Percentiles rank a stretch among this genome's conserved stretches.
These are phyloP conservation scores for Tetramorium simillimum DNA, from an alignment of 1,140 invertebrate species.

Conservation along the genomic window DNA sequence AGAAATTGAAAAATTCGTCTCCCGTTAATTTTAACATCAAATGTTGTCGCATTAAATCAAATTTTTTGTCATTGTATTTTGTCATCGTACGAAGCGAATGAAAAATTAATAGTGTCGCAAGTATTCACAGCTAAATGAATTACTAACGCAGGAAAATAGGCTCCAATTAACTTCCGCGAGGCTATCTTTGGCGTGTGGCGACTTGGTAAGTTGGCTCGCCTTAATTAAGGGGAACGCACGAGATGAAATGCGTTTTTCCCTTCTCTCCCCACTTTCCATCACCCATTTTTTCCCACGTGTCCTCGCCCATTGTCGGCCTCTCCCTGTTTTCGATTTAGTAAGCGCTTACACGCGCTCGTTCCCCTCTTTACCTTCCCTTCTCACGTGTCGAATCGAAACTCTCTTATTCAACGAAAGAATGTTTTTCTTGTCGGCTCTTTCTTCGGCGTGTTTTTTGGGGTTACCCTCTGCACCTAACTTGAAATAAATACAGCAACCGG, in stretches of 20 bases:
- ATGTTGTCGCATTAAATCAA: not conserved
- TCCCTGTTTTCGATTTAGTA: constrained; percentile 60
- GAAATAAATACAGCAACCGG: constrained; percentile 57
- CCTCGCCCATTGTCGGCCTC: constrained; percentile 10
- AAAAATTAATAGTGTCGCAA: not conserved
- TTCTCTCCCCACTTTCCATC: constrained; percentile 30
- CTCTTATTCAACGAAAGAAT: constrained; percentile 63
- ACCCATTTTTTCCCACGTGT: not conserved
- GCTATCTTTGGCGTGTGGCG: not conserved
- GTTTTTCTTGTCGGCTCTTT: constrained; percentile 27
- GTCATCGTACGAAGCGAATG: not conserved
- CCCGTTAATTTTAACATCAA: constrained; percentile 58
- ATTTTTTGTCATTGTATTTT: not conserved
- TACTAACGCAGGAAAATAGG: not conserved
- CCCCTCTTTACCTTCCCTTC: not conserved
- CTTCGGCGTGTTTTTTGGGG: not conserved
- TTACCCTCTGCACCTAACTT: constrained; percentile 11
- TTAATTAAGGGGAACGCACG: constrained; percentile 63
- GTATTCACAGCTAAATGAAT: constrained; percentile 1
- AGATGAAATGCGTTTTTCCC: constrained; percentile 57
- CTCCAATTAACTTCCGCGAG: not conserved
- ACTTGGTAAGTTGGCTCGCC: constrained; percentile 5
- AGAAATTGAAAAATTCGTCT: not conserved
- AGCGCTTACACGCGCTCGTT: constrained; percentile 40
- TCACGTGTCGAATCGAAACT: constrained; percentile 31